Percentiles rank a stretch among this genome's conserved stretches.
Evolutionary conservation across 2,888 invertebrate species (phyloP).

Genomic region (Lamproptera curius): DNA sequence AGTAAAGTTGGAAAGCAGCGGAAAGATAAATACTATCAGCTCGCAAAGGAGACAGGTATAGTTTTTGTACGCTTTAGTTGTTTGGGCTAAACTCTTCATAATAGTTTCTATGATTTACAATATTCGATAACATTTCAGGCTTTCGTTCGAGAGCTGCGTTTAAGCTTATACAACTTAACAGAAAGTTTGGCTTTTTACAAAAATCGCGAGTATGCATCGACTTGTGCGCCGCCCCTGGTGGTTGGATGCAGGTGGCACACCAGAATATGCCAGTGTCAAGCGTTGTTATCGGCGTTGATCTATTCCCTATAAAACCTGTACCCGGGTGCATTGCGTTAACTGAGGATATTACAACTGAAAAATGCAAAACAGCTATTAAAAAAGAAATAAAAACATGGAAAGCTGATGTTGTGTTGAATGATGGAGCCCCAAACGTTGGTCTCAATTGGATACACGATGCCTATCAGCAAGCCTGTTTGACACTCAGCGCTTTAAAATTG

Average conservation of each 20-base stretch:
- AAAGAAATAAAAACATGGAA: constrained; percentile 96
- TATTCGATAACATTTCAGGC: constrained; percentile 76
- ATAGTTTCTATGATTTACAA: not conserved
- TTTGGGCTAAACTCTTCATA: not conserved
- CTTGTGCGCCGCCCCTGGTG: constrained; percentile 99
- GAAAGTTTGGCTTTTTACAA: constrained; percentile 98
- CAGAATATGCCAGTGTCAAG: constrained; percentile 99
- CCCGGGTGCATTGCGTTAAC: constrained; percentile 93
- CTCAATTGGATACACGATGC: constrained; percentile 98
- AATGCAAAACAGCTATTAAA: constrained; percentile 88
- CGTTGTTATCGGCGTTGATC: constrained; percentile 96
- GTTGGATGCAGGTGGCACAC: constrained; percentile 99
- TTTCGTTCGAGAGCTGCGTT: constrained; percentile 99
- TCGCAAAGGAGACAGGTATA: constrained; percentile 98
- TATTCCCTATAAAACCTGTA: constrained; percentile 93
- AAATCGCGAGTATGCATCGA: constrained; percentile 97
- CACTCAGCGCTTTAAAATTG: constrained; percentile 94
- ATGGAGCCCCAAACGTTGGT: constrained; percentile 99
- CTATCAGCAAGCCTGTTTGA: constrained; percentile 94
- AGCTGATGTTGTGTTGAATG: constrained; percentile 97
- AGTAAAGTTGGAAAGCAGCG: constrained; percentile 98
- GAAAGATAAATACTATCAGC: constrained; percentile 98
- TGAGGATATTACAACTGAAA: constrained; percentile 98
- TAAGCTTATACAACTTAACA: constrained; percentile 97
- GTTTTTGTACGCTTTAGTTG: too few species aligned